Conservation (phyloP, 2,888 invertebrate species). For the Tetramorium bicarinatum region DNA sequence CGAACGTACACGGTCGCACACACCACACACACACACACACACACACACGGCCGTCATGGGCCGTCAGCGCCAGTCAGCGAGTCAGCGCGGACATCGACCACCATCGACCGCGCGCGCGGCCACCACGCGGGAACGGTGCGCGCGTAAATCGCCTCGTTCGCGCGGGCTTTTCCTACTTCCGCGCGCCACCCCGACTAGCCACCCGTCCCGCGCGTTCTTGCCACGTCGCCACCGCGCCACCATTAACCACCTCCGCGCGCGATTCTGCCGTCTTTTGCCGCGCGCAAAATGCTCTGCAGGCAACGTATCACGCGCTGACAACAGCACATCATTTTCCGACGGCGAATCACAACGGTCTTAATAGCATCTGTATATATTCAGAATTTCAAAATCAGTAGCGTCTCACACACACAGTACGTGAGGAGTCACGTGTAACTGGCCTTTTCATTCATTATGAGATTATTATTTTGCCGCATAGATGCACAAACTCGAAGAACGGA, state of each 20-base stretch:
- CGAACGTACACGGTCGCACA: neutral
- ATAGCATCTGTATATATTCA: too few species aligned
- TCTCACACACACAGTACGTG: too few species aligned
- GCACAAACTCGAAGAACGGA: too few species aligned
- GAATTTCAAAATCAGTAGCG: neutral
- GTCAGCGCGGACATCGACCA: neutral
- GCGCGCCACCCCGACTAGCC: slow-evolving; percentile 54
- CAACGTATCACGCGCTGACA: too few species aligned
- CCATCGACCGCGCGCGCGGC: neutral
- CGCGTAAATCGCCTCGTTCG: slow-evolving; percentile 79
- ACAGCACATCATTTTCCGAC: too few species aligned
- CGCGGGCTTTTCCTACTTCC: slow-evolving; percentile 51
- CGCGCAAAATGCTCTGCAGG: too few species aligned
- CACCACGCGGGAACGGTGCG: slow-evolving; percentile 82
- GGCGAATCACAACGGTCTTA: too few species aligned
- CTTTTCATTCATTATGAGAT: too few species aligned
- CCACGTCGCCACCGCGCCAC: slow-evolving; percentile 19
- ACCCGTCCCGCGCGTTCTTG: slow-evolving; percentile 12
- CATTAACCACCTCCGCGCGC: neutral
- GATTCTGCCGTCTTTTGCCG: too few species aligned
- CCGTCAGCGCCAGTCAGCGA: too few species aligned
- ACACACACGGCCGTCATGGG: slow-evolving; percentile 57
- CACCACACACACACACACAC: slow-evolving; percentile 17
- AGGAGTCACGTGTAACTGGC: neutral
- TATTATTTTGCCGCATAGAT: too few species aligned